Conservation (phyloP, 2,113 vertebrate species). For the Melanostigma gelatinosum region DNA sequence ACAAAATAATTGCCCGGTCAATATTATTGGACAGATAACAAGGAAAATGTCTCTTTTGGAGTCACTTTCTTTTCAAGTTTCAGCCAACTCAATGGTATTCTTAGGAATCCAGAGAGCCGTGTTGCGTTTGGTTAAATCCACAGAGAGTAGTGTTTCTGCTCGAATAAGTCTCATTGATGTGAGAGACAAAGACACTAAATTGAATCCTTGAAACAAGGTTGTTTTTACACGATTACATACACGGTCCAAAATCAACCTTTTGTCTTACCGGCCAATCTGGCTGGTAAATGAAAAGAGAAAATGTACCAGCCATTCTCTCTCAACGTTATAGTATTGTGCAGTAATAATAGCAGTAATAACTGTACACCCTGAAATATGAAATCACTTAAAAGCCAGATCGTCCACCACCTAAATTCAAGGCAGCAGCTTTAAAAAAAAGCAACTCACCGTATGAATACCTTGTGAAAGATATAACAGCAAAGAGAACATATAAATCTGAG, state of each 20-base stretch:
- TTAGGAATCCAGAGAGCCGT: not conserved
- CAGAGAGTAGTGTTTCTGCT: constrained; percentile 9
- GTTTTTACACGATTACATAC: constrained; percentile 1
- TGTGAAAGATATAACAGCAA: not conserved
- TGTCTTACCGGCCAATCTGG: not conserved
- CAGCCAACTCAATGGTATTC: constrained; percentile 1
- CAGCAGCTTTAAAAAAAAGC: not conserved
- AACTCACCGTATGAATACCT: fast-evolving
- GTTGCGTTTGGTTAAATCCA: constrained; percentile 29
- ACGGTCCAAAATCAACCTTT: not conserved
- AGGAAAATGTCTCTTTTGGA: constrained; percentile 28
- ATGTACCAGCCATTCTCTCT: not conserved
- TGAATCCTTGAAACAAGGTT: constrained; percentile 15
- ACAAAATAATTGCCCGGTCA: constrained; percentile 30
- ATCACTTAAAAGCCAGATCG: not conserved
- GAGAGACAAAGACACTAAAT: constrained; percentile 26
- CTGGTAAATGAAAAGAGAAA: not conserved
- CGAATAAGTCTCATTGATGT: constrained; percentile 46
- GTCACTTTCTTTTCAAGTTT: constrained; percentile 5
- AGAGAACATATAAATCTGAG: not conserved
- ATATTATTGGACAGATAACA: constrained; percentile 23
- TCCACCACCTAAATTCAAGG: not conserved
- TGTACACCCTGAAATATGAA: not conserved
- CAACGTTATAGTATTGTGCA: not conserved
- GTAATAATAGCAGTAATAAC: not conserved